phyloP scores from a whole-genome alignment of 92 coral and sea anemone species.

The Hydrozoanthus gracilis region DNA sequence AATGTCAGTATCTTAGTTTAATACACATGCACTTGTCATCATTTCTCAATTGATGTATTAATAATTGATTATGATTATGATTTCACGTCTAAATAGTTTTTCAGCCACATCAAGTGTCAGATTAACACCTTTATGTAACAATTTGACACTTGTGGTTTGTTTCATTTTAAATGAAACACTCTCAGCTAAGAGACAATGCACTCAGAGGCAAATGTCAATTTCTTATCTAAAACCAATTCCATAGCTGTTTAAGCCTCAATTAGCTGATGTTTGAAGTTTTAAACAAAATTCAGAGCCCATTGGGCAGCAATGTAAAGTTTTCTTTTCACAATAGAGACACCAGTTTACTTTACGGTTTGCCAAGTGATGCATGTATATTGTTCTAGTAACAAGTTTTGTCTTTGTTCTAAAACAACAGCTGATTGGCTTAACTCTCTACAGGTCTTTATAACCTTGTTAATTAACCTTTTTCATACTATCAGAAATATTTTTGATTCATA shows the following conservation, averaged over 20 bases:
- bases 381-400: neutral
- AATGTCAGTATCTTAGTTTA: neutral
- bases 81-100: conserved; percentile 37
- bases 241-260: conserved; percentile 1
- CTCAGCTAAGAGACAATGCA: neutral
- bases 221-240: neutral
- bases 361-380: conserved; percentile 19
- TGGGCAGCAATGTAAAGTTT: conserved; percentile 30
- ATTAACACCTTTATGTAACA: neutral
- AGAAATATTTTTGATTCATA: too few species aligned
- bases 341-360: neutral
- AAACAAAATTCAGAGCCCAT: conserved; percentile 42
- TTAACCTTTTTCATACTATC: too few species aligned
- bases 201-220: too few species aligned
- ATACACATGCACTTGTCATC: neutral
- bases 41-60: conserved; percentile 3
- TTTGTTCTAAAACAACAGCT: neutral
- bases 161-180: neutral
- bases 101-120: conserved; percentile 22
- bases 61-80: conserved; percentile 15
- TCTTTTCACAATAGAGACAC: conserved; percentile 28
- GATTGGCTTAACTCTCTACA: too few species aligned
- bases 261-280: neutral
- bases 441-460: too few species aligned
- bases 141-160: too few species aligned